Percentiles rank a stretch among this genome's conserved stretches.
Conservation (phyloP, 2,797 vertebrate genomes). For the Eleutherodactylus coqui region DNA sequence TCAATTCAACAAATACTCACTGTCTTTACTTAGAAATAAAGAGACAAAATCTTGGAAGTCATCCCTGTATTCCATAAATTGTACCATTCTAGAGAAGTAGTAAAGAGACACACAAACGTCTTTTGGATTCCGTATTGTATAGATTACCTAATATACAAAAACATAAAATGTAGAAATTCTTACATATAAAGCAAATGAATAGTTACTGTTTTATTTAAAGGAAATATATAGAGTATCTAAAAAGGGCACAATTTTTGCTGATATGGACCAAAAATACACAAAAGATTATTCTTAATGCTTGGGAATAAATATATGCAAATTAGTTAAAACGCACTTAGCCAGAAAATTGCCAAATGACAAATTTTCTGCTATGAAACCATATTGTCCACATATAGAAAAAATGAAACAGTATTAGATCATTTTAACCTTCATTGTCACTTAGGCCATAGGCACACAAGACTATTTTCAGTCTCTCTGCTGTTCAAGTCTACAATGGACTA, state of each 20-base stretch:
- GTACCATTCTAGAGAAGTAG: conserved; percentile 65
- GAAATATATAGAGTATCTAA: neutral
- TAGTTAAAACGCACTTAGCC: no score
- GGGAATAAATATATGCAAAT: neutral
- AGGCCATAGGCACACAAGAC: no score
- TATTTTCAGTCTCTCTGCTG: no score
- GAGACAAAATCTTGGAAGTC: conserved; percentile 65
- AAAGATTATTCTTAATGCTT: neutral
- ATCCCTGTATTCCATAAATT: conserved; percentile 56
- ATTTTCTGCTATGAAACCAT: no score
- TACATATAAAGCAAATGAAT: neutral
- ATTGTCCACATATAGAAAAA: no score
- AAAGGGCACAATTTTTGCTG: neutral
- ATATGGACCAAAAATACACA: neutral
- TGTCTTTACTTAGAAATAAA: conserved; percentile 61
- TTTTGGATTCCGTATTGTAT: conserved; percentile 64
- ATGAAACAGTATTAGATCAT: neutral
- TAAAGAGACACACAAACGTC: conserved; percentile 66
- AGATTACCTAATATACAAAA: conserved; percentile 60
- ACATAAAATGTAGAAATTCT: neutral
- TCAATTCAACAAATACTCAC: conserved; percentile 59
- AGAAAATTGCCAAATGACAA: no score
- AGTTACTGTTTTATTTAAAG: neutral
- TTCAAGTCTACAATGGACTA: no score
- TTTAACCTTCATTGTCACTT: neutral